Conservation (phyloP, 1,140 invertebrate genomes). For the Helicoverpa zea region DNA sequence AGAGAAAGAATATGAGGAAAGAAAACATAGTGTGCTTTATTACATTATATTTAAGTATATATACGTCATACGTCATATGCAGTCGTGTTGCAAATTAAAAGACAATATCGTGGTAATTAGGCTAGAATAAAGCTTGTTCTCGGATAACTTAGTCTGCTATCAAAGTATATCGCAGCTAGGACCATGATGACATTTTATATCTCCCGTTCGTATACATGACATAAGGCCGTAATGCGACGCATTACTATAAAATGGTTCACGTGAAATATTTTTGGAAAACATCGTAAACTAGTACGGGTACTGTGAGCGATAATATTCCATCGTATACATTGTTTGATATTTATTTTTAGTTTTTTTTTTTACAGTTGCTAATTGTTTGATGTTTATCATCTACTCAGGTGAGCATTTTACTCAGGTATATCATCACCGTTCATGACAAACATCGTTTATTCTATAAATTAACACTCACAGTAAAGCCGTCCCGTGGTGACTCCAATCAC, state of each 20-base stretch:
- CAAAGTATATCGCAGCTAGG: conserved; percentile 74
- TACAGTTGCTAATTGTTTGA: conserved; percentile 24
- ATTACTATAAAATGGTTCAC: conserved; percentile 64
- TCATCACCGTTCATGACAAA: conserved; percentile 19
- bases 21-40: conserved; percentile 1
- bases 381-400: neutral
- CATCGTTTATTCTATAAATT: conserved; percentile 22
- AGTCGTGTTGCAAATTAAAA: conserved; percentile 67
- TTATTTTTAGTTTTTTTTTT: neutral
- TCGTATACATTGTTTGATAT: conserved; percentile 41
- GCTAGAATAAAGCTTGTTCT: conserved; percentile 83
- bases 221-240: conserved; percentile 83
- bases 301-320: conserved; percentile 29
- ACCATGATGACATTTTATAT: conserved; percentile 75
- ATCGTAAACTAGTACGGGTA: conserved; percentile 32
- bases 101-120: conserved; percentile 66
- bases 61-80: conserved; percentile 52
- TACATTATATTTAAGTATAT: conserved; percentile 27
- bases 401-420: neutral
- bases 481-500: conserved; percentile 37
- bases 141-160: conserved; percentile 76
- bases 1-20: conserved; percentile 29
- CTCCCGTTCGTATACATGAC: conserved; percentile 84
- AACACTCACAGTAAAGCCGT: conserved; percentile 47
- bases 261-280: conserved; percentile 37